Percentiles rank a stretch among this genome's conserved stretches.
phyloP scores from a whole-genome alignment of 2,797 vertebrate genomes.

The Girardinus metallicus region DNA sequence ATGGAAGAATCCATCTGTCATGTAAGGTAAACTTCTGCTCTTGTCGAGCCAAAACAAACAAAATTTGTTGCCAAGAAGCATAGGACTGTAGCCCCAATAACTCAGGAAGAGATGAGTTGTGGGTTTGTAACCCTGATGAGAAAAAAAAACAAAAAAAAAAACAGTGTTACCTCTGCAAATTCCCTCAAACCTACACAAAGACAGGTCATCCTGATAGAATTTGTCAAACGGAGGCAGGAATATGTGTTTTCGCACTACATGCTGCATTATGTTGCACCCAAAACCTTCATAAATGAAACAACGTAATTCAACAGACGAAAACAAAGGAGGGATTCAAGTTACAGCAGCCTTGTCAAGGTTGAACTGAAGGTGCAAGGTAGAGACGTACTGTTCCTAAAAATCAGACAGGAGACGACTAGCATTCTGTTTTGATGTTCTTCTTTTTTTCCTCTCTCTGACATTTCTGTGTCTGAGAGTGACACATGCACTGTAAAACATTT shows the following conservation, averaged over 20 bases:
- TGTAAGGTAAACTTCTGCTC: slow-evolving; percentile 9
- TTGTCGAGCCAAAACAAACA: background rate
- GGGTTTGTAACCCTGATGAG: background rate
- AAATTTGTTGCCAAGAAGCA: slow-evolving; percentile 5
- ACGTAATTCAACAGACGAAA: slow-evolving; percentile 36
- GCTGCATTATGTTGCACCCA: slow-evolving; percentile 54
- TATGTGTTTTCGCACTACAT: slow-evolving; percentile 44
- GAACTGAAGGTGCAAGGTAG: slow-evolving; percentile 40
- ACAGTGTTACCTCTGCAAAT: slow-evolving; percentile 16
- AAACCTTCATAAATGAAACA: slow-evolving; percentile 55
- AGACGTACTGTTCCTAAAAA: slow-evolving; percentile 36
- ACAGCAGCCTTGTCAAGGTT: slow-evolving; percentile 52
- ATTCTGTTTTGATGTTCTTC: slow-evolving; percentile 33
- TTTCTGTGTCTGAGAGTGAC: background rate
- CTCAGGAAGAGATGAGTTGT: background rate
- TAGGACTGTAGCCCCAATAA: background rate
- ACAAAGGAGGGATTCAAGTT: slow-evolving; percentile 20
- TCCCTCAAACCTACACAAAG: slow-evolving; percentile 21
- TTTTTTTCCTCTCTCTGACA: background rate
- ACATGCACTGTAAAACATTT: background rate
- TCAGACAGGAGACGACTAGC: slow-evolving; percentile 18
- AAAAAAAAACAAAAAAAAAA: background rate
- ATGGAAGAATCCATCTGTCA: background rate
- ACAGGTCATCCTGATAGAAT: slow-evolving; percentile 31
- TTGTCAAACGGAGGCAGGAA: slow-evolving; percentile 8